Conservation (phyloP, 2,888 invertebrate genomes). For the Tenthredo mesomela region DNA sequence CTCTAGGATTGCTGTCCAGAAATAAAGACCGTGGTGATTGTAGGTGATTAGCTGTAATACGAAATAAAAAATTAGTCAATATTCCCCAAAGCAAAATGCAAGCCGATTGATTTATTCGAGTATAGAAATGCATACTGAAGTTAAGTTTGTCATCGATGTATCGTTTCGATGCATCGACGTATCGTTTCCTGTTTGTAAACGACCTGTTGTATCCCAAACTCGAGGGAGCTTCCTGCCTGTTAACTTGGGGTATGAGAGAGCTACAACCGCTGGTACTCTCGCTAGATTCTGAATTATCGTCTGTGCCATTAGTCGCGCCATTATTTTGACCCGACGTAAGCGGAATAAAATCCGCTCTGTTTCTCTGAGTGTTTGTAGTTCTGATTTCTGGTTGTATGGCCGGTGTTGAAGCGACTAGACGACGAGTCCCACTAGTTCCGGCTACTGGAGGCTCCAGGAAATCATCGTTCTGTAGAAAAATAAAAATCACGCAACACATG, state of each 20-base stretch:
- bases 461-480: slow-evolving; percentile 67
- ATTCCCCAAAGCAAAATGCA: neutral
- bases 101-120: neutral
- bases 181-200: slow-evolving; percentile 69
- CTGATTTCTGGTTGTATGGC: slow-evolving; percentile 66
- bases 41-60: slow-evolving; percentile 70
- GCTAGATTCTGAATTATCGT: slow-evolving; percentile 81
- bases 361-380: slow-evolving; percentile 62
- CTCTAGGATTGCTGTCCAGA: slow-evolving; percentile 75
- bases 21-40: slow-evolving; percentile 76
- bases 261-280: slow-evolving; percentile 82
- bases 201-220: slow-evolving; percentile 65
- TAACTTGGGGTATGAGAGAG: slow-evolving; percentile 79
- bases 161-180: slow-evolving; percentile 70
- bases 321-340: slow-evolving; percentile 67
- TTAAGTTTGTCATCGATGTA: slow-evolving; percentile 71
- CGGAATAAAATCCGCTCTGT: slow-evolving; percentile 64
- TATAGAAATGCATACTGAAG: slow-evolving; percentile 65
- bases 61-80: neutral
- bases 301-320: slow-evolving; percentile 73
- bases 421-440: slow-evolving; percentile 68
- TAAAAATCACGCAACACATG: too few species aligned
- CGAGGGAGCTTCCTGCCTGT: slow-evolving; percentile 71
- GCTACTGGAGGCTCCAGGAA: slow-evolving; percentile 69
- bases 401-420: slow-evolving; percentile 75